Percentiles rank a stretch among this genome's conserved stretches.
Conservation (phyloP, 2,797 vertebrate genomes). For the Tarsius wallacei region DNA sequence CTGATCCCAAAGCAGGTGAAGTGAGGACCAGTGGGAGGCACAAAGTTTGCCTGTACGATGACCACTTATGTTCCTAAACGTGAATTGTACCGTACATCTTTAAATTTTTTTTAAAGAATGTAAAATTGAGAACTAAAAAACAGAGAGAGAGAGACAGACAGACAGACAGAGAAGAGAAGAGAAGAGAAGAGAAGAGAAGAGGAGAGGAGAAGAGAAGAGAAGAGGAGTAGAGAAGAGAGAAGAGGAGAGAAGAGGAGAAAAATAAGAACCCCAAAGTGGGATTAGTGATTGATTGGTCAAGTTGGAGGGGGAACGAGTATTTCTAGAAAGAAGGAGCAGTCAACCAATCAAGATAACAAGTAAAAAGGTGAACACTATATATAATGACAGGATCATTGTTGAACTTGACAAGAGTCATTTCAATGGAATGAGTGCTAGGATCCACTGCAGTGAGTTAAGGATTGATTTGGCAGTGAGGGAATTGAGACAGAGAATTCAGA, state of each 20-base stretch:
- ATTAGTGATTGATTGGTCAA: background rate
- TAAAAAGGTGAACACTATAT: background rate
- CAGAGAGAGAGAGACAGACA: no score
- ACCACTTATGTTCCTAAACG: no score
- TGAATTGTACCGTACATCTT: no score
- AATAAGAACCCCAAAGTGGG: background rate
- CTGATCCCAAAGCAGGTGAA: no score
- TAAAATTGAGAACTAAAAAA: no score
- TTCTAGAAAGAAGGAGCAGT: slow-evolving; percentile 1
- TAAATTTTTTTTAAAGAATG: no score
- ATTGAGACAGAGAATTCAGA: background rate
- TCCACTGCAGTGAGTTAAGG: background rate
- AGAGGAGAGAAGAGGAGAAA: background rate
- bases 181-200: no score
- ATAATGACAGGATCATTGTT: background rate
- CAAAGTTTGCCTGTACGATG: no score
- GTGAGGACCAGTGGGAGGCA: no score
- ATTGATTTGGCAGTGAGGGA: background rate
- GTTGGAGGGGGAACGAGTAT: background rate
- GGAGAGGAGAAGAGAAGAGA: no score
- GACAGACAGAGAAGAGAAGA: no score
- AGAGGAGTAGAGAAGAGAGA: no score
- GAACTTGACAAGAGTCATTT: slow-evolving; percentile 14
- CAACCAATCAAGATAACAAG: background rate
- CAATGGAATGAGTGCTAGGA: background rate